Evolutionary conservation across 2,113 vertebrate species (phyloP), one percentile per base, ranked within the genome.

Genomic region (Rhinoptilus africanus): DNA sequence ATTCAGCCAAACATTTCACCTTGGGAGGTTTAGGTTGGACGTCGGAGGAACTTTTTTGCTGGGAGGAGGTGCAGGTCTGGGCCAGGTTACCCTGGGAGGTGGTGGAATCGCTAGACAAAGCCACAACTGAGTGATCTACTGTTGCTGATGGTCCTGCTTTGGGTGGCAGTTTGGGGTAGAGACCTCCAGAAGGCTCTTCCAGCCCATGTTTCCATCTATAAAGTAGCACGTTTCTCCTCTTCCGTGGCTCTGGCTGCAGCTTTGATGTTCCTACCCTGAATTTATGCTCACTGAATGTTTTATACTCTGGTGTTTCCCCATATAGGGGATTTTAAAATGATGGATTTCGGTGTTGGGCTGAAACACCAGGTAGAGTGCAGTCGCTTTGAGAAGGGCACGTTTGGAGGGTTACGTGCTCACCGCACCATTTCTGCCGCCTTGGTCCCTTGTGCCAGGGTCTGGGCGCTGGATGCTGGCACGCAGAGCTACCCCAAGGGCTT

Each of bases 381-480:
- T 24, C 9, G 4, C 26, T 34, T 53, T 17, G 73, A 37, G 60
- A 68, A 63, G 30, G 28, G 19, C 8, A 21, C 6, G 1, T 53
- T 47, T 50, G 14, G 41, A 59, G 12, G 15, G 47, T 20, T 9
- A 8, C 3, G 4, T 20, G 7, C 34, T 54, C n/a, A 20, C 41
- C 14, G 4, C 53, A 18, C n/a, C 28, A 5, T 37, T 21, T 67
- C 21, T 32, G 43, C 34, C 30, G 15, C 23, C 69, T 77, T 20
- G 16, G 22, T 14, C 6, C 8, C 1, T 43, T 5, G 2, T 56
- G 56, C 27, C 51, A 99, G 98, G 98, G 34, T 95, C 92, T 73
- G 97, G 98, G 62, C 97, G 96, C 87, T 98, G 98, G 98, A 88
- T 98, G 63, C 96, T 98, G 67, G 86, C 98, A 76, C 91, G 80